phyloP scores from a whole-genome alignment of 1,140 invertebrate species.

The Metopolophium dirhodum region DNA sequence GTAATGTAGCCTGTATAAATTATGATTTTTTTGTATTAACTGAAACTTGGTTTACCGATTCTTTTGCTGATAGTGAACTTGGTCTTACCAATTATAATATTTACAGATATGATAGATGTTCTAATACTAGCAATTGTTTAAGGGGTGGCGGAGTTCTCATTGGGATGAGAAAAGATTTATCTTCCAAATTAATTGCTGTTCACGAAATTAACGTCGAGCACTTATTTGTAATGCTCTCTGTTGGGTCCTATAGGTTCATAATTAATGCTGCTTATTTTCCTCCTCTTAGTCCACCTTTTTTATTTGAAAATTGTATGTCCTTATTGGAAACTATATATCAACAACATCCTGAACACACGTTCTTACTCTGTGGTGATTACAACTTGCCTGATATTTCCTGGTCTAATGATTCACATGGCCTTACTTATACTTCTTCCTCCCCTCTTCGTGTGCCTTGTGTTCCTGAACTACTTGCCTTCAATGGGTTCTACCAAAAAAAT shows the following conservation, averaged over 20 bases:
- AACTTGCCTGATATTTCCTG: background rate
- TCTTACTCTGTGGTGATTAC: background rate
- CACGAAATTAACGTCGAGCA: background rate
- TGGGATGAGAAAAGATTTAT: background rate
- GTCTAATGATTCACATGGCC: conserved; percentile 15
- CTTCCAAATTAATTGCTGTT: background rate
- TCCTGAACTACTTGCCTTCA: background rate
- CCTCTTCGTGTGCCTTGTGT: background rate
- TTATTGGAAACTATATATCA: background rate
- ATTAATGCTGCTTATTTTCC: background rate
- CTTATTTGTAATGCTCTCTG: too few relatives aligned
- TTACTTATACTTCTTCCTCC: background rate
- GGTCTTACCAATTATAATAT: conserved; percentile 9
- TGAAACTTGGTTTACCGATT: conserved; percentile 27
- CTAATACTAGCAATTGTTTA: background rate
- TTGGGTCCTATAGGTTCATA: background rate
- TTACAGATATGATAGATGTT: background rate
- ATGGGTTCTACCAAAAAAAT: background rate
- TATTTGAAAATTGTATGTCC: background rate
- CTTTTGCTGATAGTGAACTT: background rate
- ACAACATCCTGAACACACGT: background rate
- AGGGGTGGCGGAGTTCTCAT: conserved; percentile 19
- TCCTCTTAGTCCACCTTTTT: background rate
- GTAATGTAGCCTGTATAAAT: conserved; percentile 5
- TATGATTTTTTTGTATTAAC: conserved; percentile 20